Base-by-base conservation (phyloP, 2,888 invertebrate genomes). In the Ophion ventricosus region DNA sequence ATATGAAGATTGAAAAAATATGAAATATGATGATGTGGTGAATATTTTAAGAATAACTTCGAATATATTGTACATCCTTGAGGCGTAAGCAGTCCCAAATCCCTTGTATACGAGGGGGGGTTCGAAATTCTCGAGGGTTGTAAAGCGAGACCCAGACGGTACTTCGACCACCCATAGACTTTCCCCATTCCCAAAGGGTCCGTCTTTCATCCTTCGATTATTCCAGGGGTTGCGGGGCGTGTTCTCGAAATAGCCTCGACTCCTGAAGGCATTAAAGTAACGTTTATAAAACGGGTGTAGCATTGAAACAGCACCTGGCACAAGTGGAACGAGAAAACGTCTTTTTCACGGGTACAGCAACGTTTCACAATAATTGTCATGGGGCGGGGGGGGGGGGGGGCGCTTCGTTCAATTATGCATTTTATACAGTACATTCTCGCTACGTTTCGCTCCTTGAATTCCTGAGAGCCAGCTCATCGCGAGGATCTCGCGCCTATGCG, bases 381-480 rank as follows among this genome's bases (percentile, higher is more conserved):
- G 1, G 59, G n/a, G n/a, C n/a, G n/a, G n/a, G n/a, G n/a, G n/a
- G n/a, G n/a, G n/a, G n/a, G n/a, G n/a, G n/a, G 63, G 76, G 63
- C 75, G 43, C 63, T 76, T 70, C 49, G 64, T 75, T 66, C 59
- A 49, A 66, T 29, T 49, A 49, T 49, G 49, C 17, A 17, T 49
- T 59, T 29, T 10, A 43, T 61, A 54, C 40, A 49, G 54, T 70
- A 63, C 63, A 40, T 73, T 63, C 64, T 40, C 57, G 20, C 26
- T n/a, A 54, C 29, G 26, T 80, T 73, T 80, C 80, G 29, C 80
- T 74, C 77, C 80, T 69, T 77, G 86, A 83, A 88, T 88, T 88
- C 88, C 87, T 88, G 78, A 85, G 84, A 63, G 87, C 83, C 86
- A 83, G 80, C 86, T 88, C 88, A 88, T 86, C 86, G 78, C 57